A percentile compares a stretch with the other conserved stretches of the same genome.
These are phyloP conservation scores for Mustelus asterias DNA, from an alignment of 2,113 vertebrate species.

Conservation along the genomic window DNA sequence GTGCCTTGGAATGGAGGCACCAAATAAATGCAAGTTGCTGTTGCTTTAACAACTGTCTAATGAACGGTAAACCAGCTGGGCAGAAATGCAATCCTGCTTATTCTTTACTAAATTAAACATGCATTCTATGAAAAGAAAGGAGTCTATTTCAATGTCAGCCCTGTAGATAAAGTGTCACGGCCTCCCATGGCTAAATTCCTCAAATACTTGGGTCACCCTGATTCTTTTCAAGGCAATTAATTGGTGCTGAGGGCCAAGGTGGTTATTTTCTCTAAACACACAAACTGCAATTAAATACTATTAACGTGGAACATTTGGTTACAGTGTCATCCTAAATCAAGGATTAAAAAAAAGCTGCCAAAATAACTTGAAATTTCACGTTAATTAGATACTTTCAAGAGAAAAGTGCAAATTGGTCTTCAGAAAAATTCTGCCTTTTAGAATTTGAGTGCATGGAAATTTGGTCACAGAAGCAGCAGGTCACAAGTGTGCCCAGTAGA, in stretches of 20 bases:
- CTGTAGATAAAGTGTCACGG: background rate
- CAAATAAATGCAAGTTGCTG: background rate
- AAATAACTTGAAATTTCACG: background rate
- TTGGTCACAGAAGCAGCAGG: background rate
- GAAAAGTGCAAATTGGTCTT: background rate
- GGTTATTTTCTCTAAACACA: background rate
- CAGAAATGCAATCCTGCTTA: background rate
- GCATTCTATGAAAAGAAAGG: background rate
- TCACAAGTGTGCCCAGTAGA: background rate
- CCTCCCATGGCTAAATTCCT: background rate
- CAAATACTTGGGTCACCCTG: background rate
- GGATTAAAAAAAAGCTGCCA: background rate
- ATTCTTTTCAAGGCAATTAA: conserved; percentile 3
- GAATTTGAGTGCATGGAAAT: background rate
- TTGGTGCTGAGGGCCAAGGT: background rate
- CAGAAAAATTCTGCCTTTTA: background rate
- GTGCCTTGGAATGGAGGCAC: background rate
- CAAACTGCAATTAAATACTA: background rate
- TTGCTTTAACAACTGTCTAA: background rate
- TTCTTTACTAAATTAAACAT: background rate
- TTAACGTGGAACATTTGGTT: background rate
- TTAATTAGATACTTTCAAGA: background rate
- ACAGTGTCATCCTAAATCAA: background rate
- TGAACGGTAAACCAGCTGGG: background rate
- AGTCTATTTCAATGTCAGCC: background rate